Conservation (phyloP, 2,797 vertebrate species). For the Adrianichthys oophorus region DNA sequence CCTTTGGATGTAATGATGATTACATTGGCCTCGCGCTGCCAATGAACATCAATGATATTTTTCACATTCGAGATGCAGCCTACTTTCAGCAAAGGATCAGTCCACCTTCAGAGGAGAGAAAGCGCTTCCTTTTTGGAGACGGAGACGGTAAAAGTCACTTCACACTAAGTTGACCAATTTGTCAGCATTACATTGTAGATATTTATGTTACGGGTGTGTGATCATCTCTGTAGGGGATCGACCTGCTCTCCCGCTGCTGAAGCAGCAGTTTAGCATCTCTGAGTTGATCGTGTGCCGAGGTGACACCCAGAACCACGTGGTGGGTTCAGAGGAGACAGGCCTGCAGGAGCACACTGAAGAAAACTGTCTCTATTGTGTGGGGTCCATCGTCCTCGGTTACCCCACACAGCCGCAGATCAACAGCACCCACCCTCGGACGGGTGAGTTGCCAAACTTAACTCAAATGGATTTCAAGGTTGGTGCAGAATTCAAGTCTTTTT, state of each 20-base stretch:
- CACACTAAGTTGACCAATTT: neutral
- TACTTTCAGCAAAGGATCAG: constrained; percentile 95
- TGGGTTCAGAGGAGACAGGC: constrained; percentile 92
- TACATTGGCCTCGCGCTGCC: constrained; percentile 96
- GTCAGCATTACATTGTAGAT: neutral
- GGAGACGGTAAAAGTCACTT: constrained; percentile 80
- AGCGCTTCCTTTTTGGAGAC: constrained; percentile 85
- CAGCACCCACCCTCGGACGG: constrained; percentile 84
- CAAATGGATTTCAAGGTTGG: neutral
- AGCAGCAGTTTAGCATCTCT: constrained; percentile 95
- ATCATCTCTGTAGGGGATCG: constrained; percentile 73
- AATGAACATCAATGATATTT: constrained; percentile 94
- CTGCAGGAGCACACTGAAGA: constrained; percentile 95
- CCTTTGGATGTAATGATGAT: constrained; percentile 91
- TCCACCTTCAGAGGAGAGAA: constrained; percentile 86
- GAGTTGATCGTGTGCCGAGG: constrained; percentile 94
- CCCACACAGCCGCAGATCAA: constrained; percentile 84
- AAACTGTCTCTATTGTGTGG: constrained; percentile 97
- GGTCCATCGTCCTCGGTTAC: constrained; percentile 87
- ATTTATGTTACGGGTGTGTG: neutral
- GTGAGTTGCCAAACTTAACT: constrained; percentile 57
- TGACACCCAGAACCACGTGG: constrained; percentile 84
- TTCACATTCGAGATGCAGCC: constrained; percentile 92
- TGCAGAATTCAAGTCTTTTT: neutral
- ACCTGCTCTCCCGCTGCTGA: constrained; percentile 82